Evolutionary conservation across 2,797 vertebrate genomes (phyloP).

Genomic region (Artibeus jamaicensis): DNA sequence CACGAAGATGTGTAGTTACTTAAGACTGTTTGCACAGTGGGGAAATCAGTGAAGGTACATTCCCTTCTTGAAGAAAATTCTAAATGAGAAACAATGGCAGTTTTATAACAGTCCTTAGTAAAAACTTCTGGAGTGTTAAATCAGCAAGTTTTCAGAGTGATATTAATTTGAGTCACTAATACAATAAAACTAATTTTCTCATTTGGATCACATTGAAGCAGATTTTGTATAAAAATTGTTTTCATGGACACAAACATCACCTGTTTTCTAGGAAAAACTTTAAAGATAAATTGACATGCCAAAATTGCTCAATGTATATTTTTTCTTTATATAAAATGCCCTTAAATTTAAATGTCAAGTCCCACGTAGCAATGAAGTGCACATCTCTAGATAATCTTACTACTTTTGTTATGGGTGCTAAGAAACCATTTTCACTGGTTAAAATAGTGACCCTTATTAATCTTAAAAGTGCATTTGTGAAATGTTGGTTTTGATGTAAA

Average conservation of each 20-base stretch:
- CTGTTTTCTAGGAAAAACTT: slow-evolving; percentile 37
- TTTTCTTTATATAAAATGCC: slow-evolving; percentile 55
- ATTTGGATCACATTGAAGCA: not conserved
- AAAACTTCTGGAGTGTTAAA: slow-evolving; percentile 41
- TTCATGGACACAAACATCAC: slow-evolving; percentile 22
- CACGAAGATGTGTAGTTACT: not conserved
- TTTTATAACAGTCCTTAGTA: slow-evolving; percentile 22
- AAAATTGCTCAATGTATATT: slow-evolving; percentile 24
- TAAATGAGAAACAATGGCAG: not conserved
- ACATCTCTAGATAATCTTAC: slow-evolving; percentile 19
- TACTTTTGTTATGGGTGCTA: not conserved
- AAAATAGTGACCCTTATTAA: slow-evolving; percentile 34
- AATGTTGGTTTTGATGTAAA: slow-evolving; percentile 52
- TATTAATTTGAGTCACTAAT: slow-evolving; percentile 6
- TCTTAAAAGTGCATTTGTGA: slow-evolving; percentile 60
- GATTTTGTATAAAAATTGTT: slow-evolving; percentile 30
- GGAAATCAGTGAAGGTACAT: not conserved
- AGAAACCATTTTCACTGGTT: slow-evolving; percentile 39
- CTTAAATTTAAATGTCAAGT: slow-evolving; percentile 42
- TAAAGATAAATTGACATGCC: slow-evolving; percentile 33
- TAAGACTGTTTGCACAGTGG: slow-evolving; percentile 2
- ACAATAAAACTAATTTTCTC: slow-evolving; percentile 22
- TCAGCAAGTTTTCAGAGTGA: slow-evolving; percentile 35
- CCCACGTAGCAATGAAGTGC: not conserved
- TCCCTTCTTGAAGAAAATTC: slow-evolving; percentile 32